Conservation (phyloP, 2,888 invertebrate genomes). For the Proisotoma minuta region DNA sequence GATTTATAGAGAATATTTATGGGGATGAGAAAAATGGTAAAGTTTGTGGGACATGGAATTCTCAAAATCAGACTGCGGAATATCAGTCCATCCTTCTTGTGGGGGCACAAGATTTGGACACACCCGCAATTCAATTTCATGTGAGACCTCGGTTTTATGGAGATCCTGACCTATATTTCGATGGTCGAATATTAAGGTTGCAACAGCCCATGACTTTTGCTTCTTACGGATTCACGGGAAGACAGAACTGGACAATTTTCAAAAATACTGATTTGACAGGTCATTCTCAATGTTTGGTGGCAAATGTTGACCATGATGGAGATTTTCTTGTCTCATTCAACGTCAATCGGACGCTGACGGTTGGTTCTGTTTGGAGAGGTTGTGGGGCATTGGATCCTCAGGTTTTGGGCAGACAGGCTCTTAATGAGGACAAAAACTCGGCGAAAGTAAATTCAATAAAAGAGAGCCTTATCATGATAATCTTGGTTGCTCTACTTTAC, state of each 20-base stretch:
- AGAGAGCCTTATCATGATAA: too few species aligned
- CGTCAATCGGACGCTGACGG: conserved; percentile 24
- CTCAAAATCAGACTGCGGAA: conserved; percentile 29
- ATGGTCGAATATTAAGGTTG: conserved; percentile 27
- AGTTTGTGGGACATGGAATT: conserved; percentile 34
- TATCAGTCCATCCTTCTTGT: conserved; percentile 34
- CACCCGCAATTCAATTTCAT: conserved; percentile 28
- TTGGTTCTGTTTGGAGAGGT: conserved; percentile 36
- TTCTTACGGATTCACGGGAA: conserved; percentile 37
- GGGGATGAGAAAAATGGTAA: conserved; percentile 28
- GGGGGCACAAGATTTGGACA: conserved; percentile 33
- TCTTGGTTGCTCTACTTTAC: too few species aligned
- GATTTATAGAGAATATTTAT: conserved; percentile 34
- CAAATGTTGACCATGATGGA: conserved; percentile 19
- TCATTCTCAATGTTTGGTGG: conserved; percentile 28
- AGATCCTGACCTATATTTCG: conserved; percentile 28
- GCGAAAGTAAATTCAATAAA: too few species aligned
- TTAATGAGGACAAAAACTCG: too few species aligned
- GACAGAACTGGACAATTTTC: conserved; percentile 33
- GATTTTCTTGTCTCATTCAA: conserved; percentile 27
- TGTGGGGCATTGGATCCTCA: conserved; percentile 15
- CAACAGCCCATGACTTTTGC: conserved; percentile 21
- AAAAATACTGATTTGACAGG: conserved; percentile 30
- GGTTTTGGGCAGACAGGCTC: background rate
- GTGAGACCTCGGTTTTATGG: conserved; percentile 27